Conservation (phyloP, 2,888 invertebrate species). For the Cosmorhoe ocellata region DNA sequence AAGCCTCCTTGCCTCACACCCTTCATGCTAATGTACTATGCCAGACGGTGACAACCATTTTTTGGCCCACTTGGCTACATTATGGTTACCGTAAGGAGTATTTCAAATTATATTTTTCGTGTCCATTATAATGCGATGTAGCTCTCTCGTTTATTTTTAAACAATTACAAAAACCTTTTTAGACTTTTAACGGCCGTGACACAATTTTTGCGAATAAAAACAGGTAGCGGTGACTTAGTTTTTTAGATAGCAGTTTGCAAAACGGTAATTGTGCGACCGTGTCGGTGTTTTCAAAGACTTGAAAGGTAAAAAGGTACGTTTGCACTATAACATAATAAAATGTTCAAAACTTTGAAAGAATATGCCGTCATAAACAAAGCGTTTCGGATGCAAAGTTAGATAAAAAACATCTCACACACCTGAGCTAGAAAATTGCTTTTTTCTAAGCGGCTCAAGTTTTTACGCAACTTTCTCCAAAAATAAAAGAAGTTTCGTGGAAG, state of each 20-base stretch:
- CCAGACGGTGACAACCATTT: constrained; percentile 83
- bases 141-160: constrained; percentile 59
- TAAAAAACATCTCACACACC: constrained; percentile 83
- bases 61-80: constrained; percentile 82
- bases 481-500: constrained; percentile 78
- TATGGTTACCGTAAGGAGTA: constrained; percentile 79
- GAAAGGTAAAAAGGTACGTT: constrained; percentile 62
- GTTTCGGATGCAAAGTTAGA: constrained; percentile 82
- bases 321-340: constrained; percentile 76
- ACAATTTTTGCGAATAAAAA: constrained; percentile 45
- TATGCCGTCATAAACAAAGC: constrained; percentile 79
- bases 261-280: constrained; percentile 65
- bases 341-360: constrained; percentile 79
- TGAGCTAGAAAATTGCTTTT: constrained; percentile 83
- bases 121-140: constrained; percentile 78
- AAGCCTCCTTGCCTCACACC: constrained; percentile 79
- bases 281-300: constrained; percentile 50
- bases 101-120: constrained; percentile 80
- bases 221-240: constrained; percentile 65
- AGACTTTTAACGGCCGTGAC: constrained; percentile 34
- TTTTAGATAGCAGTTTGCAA: constrained; percentile 56
- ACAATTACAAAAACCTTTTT: constrained; percentile 47
- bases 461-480: constrained; percentile 79
- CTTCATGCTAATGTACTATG: constrained; percentile 80
- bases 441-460: constrained; percentile 80